Base-by-base conservation (phyloP, 2,797 vertebrate genomes). In the Sciaenops ocellatus region DNA sequence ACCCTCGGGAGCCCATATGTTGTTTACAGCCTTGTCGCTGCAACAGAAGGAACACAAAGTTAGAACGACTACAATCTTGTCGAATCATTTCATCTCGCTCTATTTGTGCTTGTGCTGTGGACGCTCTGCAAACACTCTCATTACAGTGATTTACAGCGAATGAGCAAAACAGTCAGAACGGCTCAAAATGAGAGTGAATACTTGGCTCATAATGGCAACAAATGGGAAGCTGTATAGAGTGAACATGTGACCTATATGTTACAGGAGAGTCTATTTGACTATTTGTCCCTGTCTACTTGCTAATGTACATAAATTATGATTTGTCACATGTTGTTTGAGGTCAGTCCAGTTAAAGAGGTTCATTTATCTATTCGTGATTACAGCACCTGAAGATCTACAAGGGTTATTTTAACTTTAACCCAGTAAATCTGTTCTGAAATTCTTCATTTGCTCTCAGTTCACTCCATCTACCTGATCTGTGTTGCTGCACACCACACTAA, bases 1-100 rank as follows among this genome's bases (percentile, higher is more conserved):
- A 59, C 83, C 81, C 26, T 34, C 0, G 63, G 84, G 74, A 85
- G 16, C 60, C 63, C 56, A 7, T 42, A 48, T 83, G 85, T 74
- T 88, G 85, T 75, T 89, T 85, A 87, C 50, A 17, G 76, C 28
- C 17, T 22, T 0, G 6, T 44, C 3, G 6, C 59, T 6, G 62
- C 17, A 7, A 70, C 38, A 44, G 18, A 17, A 24, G 57, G 48
- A 73, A 28, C 65, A 38, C 22, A 51, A 71, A 73, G 22, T 64
- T n/a, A 46, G 54, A 56, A 73, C 74, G 65, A 85, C 44, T 75
- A 26, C 8, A 0, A 41, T 70, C 16, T 74, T 44, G 52, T 56
- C 0, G 5, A 10, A 62, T 81, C 17, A 34, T 51, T 76, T 51
- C 3, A 41, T 65, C 16, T 71, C 2, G 16, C 18, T n/a, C 7